Evolutionary conservation across 2,888 invertebrate species (phyloP).

Genomic region (Clunio marinus): DNA sequence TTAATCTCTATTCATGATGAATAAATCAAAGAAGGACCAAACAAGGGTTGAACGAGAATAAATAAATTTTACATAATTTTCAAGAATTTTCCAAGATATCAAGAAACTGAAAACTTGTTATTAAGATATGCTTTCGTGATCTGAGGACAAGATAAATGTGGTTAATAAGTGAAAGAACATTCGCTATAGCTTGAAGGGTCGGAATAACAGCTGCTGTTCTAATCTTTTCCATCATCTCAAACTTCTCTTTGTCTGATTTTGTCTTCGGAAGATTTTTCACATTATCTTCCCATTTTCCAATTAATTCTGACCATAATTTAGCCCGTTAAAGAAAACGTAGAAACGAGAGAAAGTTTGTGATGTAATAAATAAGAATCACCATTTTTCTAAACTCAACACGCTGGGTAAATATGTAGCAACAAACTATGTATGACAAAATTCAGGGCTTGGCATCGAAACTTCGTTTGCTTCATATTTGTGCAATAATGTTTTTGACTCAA

Average conservation of each 20-base stretch:
- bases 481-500: too few relatives aligned
- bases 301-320: conserved; percentile 13
- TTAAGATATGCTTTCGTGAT: conserved; percentile 24
- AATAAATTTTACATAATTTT: conserved; percentile 25
- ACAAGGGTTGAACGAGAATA: conserved; percentile 20
- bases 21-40: conserved; percentile 25
- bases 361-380: conserved; percentile 21
- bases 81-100: neutral
- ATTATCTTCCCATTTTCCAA: conserved; percentile 1
- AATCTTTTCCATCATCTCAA: neutral
- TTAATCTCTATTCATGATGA: too few relatives aligned
- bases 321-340: neutral
- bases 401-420: too few relatives aligned
- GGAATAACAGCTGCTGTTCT: conserved; percentile 13
- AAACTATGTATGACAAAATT: too few relatives aligned
- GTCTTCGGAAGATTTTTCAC: conserved; percentile 3
- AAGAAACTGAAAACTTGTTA: conserved; percentile 32
- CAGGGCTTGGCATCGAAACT: too few relatives aligned
- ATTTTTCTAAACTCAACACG: conserved; percentile 26
- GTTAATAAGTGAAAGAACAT: conserved; percentile 16
- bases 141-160: conserved; percentile 8
- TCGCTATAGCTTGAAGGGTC: neutral
- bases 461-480: too few relatives aligned
- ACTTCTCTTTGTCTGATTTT: neutral
- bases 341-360: conserved; percentile 15